Conservation (phyloP, 2,113 vertebrate species). For the Meleagris gallopavo region DNA sequence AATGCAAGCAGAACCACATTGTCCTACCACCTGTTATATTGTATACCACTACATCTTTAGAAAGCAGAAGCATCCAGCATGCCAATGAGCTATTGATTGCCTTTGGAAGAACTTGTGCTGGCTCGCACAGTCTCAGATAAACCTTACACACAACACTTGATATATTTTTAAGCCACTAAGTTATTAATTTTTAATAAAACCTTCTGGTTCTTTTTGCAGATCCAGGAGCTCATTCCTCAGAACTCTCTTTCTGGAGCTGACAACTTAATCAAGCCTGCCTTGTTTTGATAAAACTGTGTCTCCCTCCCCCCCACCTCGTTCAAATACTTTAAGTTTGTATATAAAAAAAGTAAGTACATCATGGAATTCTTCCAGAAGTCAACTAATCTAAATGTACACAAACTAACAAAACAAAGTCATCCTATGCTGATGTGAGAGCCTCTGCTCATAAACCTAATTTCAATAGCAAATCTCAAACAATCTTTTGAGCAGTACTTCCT, state of each 20-base stretch:
- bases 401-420: neutral
- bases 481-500: neutral
- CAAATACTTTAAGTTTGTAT: neutral
- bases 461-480: neutral
- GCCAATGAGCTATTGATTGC: neutral
- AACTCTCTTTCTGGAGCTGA: neutral
- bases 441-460: neutral
- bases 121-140: neutral
- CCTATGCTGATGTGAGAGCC: neutral
- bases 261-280: neutral
- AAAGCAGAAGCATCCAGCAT: neutral
- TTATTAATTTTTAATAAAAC: neutral
- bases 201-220: neutral
- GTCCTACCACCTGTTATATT: neutral
- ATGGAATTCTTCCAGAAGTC: neutral
- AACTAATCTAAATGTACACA: neutral
- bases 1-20: neutral
- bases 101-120: neutral
- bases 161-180: neutral
- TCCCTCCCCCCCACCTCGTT: rapidly evolving
- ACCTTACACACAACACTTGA: neutral
- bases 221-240: neutral
- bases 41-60: neutral
- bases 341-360: neutral
- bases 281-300: neutral